Conservation (phyloP, 2,113 vertebrate genomes). For the Gila orcuttii region DNA sequence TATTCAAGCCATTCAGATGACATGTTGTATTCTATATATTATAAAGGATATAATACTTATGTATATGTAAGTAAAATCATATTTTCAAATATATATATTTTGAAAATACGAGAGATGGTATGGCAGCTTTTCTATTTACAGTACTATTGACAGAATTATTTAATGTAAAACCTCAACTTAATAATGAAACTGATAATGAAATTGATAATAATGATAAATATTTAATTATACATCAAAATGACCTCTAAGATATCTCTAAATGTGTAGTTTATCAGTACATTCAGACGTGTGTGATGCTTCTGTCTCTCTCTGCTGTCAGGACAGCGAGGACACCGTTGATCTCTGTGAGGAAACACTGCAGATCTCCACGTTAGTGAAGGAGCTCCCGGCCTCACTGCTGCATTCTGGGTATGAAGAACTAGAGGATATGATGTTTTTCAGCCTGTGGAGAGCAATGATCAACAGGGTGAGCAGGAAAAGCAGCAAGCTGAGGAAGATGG, state of each 20-base stretch:
- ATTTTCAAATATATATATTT: not conserved
- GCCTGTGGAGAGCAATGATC: constrained; percentile 92
- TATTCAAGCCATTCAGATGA: not conserved
- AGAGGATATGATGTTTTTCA: constrained; percentile 96
- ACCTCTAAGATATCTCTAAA: constrained; percentile 3
- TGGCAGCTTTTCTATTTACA: constrained; percentile 25
- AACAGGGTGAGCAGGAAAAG: constrained; percentile 90
- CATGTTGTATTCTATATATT: not conserved
- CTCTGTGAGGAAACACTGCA: constrained; percentile 91
- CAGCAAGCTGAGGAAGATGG: constrained; percentile 93
- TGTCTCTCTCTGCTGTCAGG: constrained; percentile 61
- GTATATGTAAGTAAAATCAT: not conserved
- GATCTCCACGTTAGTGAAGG: constrained; percentile 97
- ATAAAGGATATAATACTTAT: not conserved
- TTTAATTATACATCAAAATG: not conserved
- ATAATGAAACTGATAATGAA: not conserved
- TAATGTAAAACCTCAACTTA: not conserved
- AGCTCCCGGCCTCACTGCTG: constrained; percentile 89
- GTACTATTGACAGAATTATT: not conserved
- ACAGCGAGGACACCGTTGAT: constrained; percentile 89
- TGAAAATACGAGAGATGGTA: not conserved
- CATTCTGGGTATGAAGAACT: constrained; percentile 91
- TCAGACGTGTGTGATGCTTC: not conserved
- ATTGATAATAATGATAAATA: not conserved
- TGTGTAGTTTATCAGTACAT: not conserved